Evolutionary conservation across 2,888 invertebrate genomes (phyloP).

Genomic region (Habrosyne pyritoides): DNA sequence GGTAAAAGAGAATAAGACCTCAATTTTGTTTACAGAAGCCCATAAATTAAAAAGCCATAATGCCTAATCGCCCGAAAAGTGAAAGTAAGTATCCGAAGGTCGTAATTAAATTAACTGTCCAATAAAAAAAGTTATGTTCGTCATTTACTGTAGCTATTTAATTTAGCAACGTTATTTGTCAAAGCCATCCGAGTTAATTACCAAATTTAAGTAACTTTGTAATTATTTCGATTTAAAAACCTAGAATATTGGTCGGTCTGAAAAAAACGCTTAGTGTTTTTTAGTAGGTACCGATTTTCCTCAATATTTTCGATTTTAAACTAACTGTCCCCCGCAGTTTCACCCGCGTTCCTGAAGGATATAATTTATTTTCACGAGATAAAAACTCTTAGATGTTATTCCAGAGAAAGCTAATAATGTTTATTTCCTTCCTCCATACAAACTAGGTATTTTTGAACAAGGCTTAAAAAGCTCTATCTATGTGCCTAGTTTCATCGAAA

Average conservation of each 20-base stretch:
- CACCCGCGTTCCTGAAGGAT: too few relatives aligned
- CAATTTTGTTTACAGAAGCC: background rate
- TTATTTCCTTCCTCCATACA: too few relatives aligned
- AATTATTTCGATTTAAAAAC: background rate
- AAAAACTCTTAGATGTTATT: too few relatives aligned
- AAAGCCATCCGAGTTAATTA: background rate
- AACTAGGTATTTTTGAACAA: too few relatives aligned
- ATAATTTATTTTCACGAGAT: too few relatives aligned
- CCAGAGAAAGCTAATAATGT: too few relatives aligned
- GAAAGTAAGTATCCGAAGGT: constrained; percentile 2
- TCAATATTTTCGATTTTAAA: too few relatives aligned
- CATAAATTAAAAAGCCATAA: background rate
- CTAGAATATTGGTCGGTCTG: background rate
- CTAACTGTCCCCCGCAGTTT: too few relatives aligned
- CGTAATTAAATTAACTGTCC: constrained; percentile 3
- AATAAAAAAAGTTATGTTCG: background rate
- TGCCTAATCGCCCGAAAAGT: background rate
- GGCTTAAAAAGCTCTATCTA: too few relatives aligned
- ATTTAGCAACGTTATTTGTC: constrained; percentile 2
- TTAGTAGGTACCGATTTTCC: too few relatives aligned
- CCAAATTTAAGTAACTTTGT: background rate
- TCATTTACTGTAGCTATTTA: background rate
- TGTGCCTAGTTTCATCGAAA: too few relatives aligned
- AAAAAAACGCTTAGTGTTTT: too few relatives aligned
- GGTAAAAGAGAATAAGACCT: background rate